phyloP scores from a whole-genome alignment of 2,113 vertebrate species.

The Charadrius vociferus region DNA sequence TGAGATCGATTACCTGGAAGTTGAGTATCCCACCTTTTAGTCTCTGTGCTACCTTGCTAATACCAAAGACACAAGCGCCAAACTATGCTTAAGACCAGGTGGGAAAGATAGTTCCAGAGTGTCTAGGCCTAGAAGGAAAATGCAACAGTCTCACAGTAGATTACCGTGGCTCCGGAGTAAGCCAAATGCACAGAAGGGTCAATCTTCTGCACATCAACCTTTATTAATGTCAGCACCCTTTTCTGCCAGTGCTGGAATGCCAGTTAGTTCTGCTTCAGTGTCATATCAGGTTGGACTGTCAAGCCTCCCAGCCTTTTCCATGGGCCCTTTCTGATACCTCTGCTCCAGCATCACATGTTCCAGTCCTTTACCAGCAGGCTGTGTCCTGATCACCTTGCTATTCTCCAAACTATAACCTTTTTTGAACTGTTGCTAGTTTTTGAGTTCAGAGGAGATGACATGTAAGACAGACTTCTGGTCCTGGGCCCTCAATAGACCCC shows the following conservation, averaged over 20 bases:
- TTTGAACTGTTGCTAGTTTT: not conserved
- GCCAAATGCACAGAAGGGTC: not conserved
- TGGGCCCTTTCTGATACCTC: not conserved
- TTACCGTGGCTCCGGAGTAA: not conserved
- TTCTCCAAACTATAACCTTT: not conserved
- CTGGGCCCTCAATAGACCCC: not conserved
- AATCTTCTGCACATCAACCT: not conserved
- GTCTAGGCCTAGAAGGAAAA: not conserved
- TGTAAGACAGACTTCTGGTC: not conserved
- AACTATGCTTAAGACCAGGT: not conserved
- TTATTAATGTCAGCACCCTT: not conserved
- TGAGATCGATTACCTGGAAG: not conserved
- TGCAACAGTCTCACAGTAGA: not conserved
- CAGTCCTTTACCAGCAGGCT: not conserved
- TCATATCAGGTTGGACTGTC: not conserved
- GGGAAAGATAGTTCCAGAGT: not conserved
- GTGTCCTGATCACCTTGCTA: not conserved
- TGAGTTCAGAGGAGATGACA: not conserved
- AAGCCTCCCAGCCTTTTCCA: not conserved
- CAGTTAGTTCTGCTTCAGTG: not conserved
- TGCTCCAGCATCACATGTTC: rapidly evolving
- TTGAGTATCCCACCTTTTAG: not conserved
- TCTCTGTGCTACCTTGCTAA: not conserved
- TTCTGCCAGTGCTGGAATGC: not conserved
- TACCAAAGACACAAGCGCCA: not conserved